These are phyloP conservation scores for Danio albolineatus DNA, from an alignment of 2,797 vertebrate genomes.

Conservation along the genomic window DNA sequence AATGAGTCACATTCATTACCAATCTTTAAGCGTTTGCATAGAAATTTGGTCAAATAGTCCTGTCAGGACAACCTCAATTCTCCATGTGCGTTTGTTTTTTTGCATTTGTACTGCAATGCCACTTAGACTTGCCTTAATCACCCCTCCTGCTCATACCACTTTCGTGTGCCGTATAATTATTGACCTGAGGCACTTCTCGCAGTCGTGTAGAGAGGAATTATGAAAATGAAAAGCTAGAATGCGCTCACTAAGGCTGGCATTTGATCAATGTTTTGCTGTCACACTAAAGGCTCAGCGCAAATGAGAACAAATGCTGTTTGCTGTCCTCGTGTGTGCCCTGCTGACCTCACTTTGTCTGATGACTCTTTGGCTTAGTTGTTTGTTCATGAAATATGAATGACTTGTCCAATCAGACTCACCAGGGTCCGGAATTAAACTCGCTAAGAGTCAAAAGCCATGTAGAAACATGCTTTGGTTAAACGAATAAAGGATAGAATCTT, in stretches of 20 bases:
- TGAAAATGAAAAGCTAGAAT: constrained; percentile 69
- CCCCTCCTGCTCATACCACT: background rate
- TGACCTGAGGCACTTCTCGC: constrained; percentile 58
- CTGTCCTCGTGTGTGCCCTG: constrained; percentile 53
- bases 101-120: constrained; percentile 65
- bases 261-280: constrained; percentile 68
- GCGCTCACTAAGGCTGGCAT: constrained; percentile 54
- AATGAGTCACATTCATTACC: background rate
- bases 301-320: constrained; percentile 65
- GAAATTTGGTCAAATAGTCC: constrained; percentile 18
- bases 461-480: background rate
- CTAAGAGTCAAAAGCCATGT: background rate
- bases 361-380: constrained; percentile 36
- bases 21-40: background rate
- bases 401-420: background rate
- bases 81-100: constrained; percentile 65
- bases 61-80: constrained; percentile 24
- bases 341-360: constrained; percentile 49
- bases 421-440: background rate
- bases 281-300: constrained; percentile 63
- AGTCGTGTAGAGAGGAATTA: constrained; percentile 65
- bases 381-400: constrained; percentile 21
- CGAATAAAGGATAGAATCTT: too few species aligned
- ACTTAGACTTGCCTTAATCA: constrained; percentile 51
- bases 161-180: constrained; percentile 59